Conservation (phyloP, 2,888 invertebrate species). For the Asteroscopus sphinx region DNA sequence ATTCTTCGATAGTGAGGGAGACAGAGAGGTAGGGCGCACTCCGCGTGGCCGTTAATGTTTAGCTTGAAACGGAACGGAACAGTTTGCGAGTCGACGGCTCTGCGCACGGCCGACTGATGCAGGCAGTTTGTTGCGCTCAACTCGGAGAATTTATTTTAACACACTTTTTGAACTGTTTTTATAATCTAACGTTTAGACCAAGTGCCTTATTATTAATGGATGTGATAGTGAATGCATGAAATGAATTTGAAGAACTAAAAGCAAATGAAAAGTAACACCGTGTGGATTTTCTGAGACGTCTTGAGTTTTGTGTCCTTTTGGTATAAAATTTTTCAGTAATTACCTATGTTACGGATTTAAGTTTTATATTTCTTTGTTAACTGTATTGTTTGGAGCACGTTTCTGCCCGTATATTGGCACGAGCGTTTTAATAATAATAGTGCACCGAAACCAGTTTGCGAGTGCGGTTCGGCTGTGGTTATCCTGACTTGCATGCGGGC, state of each 20-base stretch:
- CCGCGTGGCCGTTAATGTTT: conserved; percentile 85
- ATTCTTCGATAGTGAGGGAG: conserved; percentile 79
- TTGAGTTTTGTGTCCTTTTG: conserved; percentile 86
- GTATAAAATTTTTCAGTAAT: conserved; percentile 80
- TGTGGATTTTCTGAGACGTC: conserved; percentile 76
- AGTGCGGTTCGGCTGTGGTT: conserved; percentile 85
- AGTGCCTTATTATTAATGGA: conserved; percentile 87
- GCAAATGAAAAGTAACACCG: conserved; percentile 75
- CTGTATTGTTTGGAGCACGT: conserved; percentile 78
- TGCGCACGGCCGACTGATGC: conserved; percentile 83
- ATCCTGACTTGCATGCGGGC: conserved; percentile 86
- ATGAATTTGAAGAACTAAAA: conserved; percentile 72
- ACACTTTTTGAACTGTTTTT: conserved; percentile 76
- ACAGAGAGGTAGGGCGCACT: conserved; percentile 83
- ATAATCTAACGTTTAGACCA: conserved; percentile 73
- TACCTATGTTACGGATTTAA: conserved; percentile 71
- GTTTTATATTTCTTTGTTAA: conserved; percentile 79
- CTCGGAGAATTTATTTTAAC: conserved; percentile 77
- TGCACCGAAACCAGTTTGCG: conserved; percentile 88
- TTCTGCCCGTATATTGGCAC: conserved; percentile 85
- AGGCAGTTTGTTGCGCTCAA: conserved; percentile 84
- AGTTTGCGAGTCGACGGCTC: conserved; percentile 89
- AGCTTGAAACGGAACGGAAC: conserved; percentile 83
- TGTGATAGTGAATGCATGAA: conserved; percentile 87
- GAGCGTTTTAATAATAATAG: conserved; percentile 89